Evolutionary conservation across 2,797 vertebrate species (phyloP).

Genomic region (Monodelphis domestica): DNA sequence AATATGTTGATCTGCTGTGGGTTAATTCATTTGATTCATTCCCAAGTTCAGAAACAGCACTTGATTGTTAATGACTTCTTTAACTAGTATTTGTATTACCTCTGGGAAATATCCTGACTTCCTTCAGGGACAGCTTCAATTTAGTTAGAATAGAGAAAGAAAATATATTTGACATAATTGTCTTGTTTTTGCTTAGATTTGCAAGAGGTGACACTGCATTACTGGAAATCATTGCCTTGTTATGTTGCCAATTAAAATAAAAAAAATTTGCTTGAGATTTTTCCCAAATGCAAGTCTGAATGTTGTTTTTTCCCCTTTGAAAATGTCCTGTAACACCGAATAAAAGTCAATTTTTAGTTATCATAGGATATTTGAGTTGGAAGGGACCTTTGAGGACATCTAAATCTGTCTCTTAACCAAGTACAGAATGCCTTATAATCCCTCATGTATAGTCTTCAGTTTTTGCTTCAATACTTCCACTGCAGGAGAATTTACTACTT

Average conservation of each 20-base stretch:
- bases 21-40: conserved; percentile 54
- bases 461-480: neutral
- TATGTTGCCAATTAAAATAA: neutral
- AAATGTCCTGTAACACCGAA: neutral
- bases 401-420: neutral
- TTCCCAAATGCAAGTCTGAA: neutral
- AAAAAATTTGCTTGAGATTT: neutral
- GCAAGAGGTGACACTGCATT: neutral
- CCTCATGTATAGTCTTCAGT: neutral
- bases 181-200: neutral
- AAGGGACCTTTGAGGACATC: neutral
- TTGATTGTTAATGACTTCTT: conserved; percentile 12
- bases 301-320: neutral
- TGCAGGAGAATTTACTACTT: neutral
- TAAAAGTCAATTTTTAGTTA: neutral
- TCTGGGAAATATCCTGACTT: neutral
- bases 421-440: neutral
- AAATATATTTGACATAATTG: conserved; percentile 16
- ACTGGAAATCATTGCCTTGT: neutral
- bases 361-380: neutral
- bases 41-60: conserved; percentile 27
- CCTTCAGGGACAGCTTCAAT: neutral
- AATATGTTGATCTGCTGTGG: conserved; percentile 18
- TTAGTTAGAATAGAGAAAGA: conserved; percentile 25
- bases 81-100: conserved; percentile 23